These are phyloP conservation scores for Streptopelia turtur DNA, from an alignment of 2,797 vertebrate species.

Conservation along the genomic window DNA sequence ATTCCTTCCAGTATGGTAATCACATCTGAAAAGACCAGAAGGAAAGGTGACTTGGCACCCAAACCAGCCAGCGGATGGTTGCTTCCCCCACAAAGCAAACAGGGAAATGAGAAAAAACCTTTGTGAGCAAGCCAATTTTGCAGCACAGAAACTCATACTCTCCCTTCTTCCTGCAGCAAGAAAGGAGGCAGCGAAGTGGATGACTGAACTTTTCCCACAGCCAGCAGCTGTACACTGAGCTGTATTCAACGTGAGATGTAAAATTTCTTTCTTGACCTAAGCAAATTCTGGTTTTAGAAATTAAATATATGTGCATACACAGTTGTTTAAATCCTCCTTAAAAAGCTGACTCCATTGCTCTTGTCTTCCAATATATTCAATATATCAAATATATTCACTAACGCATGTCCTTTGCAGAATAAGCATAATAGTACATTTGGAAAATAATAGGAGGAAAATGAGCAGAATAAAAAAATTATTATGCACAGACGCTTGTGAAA, in stretches of 20 bases:
- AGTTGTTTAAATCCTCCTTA: background rate
- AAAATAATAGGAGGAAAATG: background rate
- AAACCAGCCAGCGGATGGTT: background rate
- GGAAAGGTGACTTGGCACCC: background rate
- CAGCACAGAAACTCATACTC: background rate
- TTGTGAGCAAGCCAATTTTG: background rate
- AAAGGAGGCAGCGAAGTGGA: background rate
- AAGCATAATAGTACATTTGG: background rate
- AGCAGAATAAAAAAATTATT: conserved; percentile 44
- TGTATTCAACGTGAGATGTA: background rate
- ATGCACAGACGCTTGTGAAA: conserved; percentile 82
- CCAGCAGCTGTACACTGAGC: background rate
- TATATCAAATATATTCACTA: background rate
- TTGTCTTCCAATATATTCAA: background rate
- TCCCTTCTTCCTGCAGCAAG: background rate
- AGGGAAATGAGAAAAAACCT: background rate
- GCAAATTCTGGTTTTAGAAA: background rate
- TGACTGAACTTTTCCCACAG: background rate
- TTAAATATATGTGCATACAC: background rate
- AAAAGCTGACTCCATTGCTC: background rate
- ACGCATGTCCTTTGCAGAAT: background rate
- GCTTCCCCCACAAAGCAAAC: background rate
- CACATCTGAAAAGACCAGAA: background rate
- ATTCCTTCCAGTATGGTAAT: background rate
- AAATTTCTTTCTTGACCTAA: background rate